Conservation (phyloP, 2,888 invertebrate genomes). For the Stratiomys singularior region DNA sequence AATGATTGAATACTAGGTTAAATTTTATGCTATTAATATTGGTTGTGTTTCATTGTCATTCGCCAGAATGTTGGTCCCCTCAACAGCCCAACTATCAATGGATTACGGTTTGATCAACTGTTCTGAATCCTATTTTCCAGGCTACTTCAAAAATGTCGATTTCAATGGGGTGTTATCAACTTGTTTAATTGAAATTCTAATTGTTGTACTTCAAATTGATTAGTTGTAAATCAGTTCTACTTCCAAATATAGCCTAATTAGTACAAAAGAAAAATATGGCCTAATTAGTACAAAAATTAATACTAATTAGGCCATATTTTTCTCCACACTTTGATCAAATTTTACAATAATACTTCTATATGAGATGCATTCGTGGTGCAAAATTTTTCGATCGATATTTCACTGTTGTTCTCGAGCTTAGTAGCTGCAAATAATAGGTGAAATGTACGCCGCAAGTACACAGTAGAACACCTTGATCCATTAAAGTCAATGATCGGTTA, state of each 20-base stretch:
- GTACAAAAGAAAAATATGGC: no score
- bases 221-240: no score
- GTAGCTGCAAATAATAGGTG: constrained; percentile 7
- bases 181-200: constrained; percentile 26
- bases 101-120: constrained; percentile 25
- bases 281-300: no score
- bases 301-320: constrained; percentile 6
- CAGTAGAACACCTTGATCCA: no score
- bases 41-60: constrained; percentile 23
- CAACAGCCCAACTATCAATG: constrained; percentile 16
- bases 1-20: constrained; percentile 11
- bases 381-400: neutral
- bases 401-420: neutral
- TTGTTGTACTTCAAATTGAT: no score
- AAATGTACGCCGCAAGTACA: neutral
- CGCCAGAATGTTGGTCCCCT: constrained; percentile 19
- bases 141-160: constrained; percentile 24
- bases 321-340: neutral
- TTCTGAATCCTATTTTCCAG: constrained; percentile 29
- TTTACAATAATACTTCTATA: neutral
- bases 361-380: neutral
- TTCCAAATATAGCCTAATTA: no score
- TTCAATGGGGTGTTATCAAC: constrained; percentile 18
- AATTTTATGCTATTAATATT: constrained; percentile 14
- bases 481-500: no score